Base-by-base conservation (phyloP, 2,113 vertebrate species). In the Vidua macroura region DNA sequence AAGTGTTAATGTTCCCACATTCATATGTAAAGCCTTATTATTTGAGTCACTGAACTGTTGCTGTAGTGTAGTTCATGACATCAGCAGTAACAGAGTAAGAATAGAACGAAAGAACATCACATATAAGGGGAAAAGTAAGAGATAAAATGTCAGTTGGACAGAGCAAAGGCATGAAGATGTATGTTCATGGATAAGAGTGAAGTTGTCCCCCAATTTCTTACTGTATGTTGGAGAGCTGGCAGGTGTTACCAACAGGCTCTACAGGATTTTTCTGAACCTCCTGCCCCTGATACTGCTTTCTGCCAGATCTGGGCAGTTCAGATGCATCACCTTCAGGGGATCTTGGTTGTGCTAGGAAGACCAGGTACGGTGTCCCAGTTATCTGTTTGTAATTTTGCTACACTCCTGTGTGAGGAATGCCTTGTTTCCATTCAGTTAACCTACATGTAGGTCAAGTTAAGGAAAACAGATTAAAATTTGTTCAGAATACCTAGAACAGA, bases 191-290 rank as follows among this genome's bases (percentile, higher is more conserved):
- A 19, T 64, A 46, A 55, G 30, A 33, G 9, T 52, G 41, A 92
- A 48, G 16, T 15, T 53, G 14, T 60, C 18, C 25, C 52, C 35
- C 24, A 48, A 2, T 1, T 2, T 27, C 30, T 62, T 39, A 25
- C 9, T 20, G 31, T 12, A 5, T 8, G 8, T 3, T 55, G 41
- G 60, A 48, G 33, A 41, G 17, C 22, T 27, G 56, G 23, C 13
- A 33, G 22, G 23, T n/a, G 23, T 28, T 67, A 20, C 24, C 15
- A 66, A 15, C 18, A 58, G 9, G 46, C 11, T 51, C 44, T 77
- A 62, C 5, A 28, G 24, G 35, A 46, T 0, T 1, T 11, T 76
- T 72, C 43, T 79, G 28, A 3, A 0, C 13, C 52, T 19, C 3
- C 43, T 49, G 19, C 24, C 15, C 15, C 21, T 4, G 6, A 10